phyloP scores from a whole-genome alignment of 2,888 invertebrate species.

The Creontiades dilutus region DNA sequence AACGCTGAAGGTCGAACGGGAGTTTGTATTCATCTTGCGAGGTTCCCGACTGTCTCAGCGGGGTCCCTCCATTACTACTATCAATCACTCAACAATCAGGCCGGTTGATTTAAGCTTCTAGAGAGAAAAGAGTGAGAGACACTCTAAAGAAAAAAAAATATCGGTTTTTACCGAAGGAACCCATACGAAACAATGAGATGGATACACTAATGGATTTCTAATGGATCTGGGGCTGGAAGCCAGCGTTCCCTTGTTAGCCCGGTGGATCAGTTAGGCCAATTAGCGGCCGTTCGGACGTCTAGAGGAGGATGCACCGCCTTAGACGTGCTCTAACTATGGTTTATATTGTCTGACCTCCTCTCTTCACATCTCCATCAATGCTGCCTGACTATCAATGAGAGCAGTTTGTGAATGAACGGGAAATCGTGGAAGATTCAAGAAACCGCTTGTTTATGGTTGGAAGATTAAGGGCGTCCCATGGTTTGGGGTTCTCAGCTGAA shows the following conservation, averaged over 20 bases:
- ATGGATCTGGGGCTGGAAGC: conserved; percentile 55
- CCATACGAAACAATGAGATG: conserved; percentile 53
- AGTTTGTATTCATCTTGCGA: conserved; percentile 47
- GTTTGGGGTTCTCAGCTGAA: too few species aligned
- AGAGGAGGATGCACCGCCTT: conserved; percentile 39
- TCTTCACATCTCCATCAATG: conserved; percentile 49
- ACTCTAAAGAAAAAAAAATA: not conserved
- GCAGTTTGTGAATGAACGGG: not conserved
- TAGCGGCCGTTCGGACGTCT: conserved; percentile 46
- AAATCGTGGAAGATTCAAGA: not conserved
- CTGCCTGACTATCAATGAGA: conserved; percentile 50
- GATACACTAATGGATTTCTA: conserved; percentile 63
- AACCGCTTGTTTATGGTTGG: not conserved
- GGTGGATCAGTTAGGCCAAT: conserved; percentile 45
- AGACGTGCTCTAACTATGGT: conserved; percentile 28
- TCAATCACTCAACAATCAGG: conserved; percentile 59
- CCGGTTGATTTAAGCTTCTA: conserved; percentile 49
- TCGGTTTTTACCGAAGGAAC: conserved; percentile 43
- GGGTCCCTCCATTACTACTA: conserved; percentile 40
- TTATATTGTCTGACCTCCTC: conserved; percentile 45
- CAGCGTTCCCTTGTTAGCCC: conserved; percentile 53
- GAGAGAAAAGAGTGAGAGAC: not conserved
- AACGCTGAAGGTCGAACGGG: not conserved
- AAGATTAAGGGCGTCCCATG: too few species aligned
- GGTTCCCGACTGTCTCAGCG: conserved; percentile 36